Conservation (phyloP, 2,113 vertebrate genomes). For the Rana temporaria region DNA sequence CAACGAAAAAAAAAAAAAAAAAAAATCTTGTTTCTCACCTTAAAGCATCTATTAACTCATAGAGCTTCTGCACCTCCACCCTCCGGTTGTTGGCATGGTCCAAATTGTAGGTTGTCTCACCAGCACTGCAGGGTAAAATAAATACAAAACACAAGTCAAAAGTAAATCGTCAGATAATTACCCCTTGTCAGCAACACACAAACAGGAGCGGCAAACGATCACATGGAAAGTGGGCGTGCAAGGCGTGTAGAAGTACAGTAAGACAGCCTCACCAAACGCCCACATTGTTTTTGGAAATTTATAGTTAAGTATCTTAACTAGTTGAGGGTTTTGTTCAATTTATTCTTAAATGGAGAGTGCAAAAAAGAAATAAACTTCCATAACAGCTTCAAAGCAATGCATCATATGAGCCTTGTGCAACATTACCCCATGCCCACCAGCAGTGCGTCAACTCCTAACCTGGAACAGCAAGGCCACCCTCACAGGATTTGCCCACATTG, state of each 20-base stretch:
- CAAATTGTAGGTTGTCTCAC: slow-evolving; percentile 89
- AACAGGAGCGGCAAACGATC: neutral
- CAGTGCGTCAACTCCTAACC: too few species aligned
- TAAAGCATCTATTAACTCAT: slow-evolving; percentile 92
- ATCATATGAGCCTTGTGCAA: too few species aligned
- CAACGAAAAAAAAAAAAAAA: too few species aligned
- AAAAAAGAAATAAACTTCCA: neutral
- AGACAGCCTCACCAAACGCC: neutral
- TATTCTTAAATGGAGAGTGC: neutral
- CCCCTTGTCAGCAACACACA: neutral
- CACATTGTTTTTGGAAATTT: neutral
- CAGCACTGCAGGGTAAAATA: slow-evolving; percentile 77
- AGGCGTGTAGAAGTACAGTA: neutral
- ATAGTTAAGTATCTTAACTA: neutral
- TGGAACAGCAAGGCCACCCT: too few species aligned
- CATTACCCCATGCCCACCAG: too few species aligned
- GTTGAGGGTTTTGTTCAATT: neutral
- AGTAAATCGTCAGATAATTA: slow-evolving; percentile 26
- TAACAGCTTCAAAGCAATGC: too few species aligned
- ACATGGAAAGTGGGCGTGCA: neutral
- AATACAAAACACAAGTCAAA: slow-evolving; percentile 15
- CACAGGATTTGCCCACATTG: too few species aligned
- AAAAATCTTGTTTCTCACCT: slow-evolving; percentile 75
- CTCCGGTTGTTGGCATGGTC: slow-evolving; percentile 85
- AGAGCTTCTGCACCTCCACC: slow-evolving; percentile 93